Conservation (phyloP, 2,888 invertebrate genomes). For the Heliconius ethilla region DNA sequence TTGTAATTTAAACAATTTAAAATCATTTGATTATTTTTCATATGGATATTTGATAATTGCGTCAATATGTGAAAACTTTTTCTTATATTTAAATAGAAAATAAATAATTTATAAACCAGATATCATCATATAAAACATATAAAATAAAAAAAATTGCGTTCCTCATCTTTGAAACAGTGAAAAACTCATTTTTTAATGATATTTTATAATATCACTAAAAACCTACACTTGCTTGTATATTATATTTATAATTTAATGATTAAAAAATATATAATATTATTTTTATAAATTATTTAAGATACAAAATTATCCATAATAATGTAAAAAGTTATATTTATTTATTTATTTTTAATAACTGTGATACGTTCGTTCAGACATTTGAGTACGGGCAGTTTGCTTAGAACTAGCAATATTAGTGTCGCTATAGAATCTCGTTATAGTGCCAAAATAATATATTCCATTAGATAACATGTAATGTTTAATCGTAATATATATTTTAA, state of each 20-base stretch:
- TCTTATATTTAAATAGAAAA: neutral
- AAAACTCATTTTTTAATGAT: no score
- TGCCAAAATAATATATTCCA: conserved; percentile 43
- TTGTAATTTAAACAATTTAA: conserved; percentile 5
- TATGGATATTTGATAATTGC: neutral
- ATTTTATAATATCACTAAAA: neutral
- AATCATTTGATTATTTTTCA: neutral
- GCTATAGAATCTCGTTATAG: conserved; percentile 34
- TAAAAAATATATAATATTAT: conserved; percentile 30
- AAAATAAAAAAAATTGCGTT: neutral
- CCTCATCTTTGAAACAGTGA: neutral
- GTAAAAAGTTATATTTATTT: conserved; percentile 72
- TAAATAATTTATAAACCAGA: neutral
- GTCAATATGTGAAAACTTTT: neutral
- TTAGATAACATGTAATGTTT: conserved; percentile 35
- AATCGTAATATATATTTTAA: conserved; percentile 15
- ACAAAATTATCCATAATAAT: conserved; percentile 53
- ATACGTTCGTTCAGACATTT: conserved; percentile 56
- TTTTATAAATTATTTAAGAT: conserved; percentile 43
- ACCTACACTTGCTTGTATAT: neutral
- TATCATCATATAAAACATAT: no score
- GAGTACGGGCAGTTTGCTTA: conserved; percentile 26
- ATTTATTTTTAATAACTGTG: conserved; percentile 74
- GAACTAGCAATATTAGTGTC: conserved; percentile 30
- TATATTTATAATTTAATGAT: conserved; percentile 44